Conservation (phyloP, 2,797 vertebrate genomes). For the Dermochelys coriacea region DNA sequence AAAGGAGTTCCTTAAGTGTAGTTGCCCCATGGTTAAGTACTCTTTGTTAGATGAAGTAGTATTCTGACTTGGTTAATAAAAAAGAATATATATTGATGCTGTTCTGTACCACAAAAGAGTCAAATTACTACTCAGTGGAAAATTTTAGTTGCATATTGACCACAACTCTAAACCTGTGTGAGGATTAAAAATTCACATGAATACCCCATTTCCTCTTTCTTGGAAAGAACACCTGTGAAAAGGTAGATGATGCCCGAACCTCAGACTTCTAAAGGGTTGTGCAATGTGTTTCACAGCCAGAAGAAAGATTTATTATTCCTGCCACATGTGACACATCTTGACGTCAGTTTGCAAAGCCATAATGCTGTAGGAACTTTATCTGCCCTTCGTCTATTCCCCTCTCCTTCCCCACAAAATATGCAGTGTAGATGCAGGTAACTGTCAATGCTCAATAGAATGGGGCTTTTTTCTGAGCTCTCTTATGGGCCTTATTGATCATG, state of each 20-base stretch:
- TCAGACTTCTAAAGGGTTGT: neutral
- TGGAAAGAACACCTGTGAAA: neutral
- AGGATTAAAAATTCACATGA: neutral
- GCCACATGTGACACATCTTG: fast-evolving
- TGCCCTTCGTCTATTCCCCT: too few species aligned
- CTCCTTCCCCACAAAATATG: too few species aligned
- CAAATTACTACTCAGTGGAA: neutral
- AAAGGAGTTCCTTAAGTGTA: neutral
- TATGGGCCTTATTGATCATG: neutral
- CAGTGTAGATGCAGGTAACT: neutral
- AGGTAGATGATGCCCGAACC: neutral
- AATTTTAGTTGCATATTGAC: neutral
- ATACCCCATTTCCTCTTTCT: neutral
- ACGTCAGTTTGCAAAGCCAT: neutral
- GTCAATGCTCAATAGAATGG: neutral
- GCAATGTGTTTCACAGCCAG: neutral
- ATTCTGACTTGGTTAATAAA: neutral
- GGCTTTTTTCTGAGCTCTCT: neutral
- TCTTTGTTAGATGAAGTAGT: neutral
- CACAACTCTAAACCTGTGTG: neutral
- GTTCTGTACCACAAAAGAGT: neutral
- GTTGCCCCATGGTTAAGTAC: fast-evolving
- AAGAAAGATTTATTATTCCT: neutral
- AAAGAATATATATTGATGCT: neutral
- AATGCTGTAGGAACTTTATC: neutral